Evolutionary conservation across 2,888 invertebrate genomes (phyloP), one percentile per base, ranked within the genome.

Genomic region (Mythimna impura): DNA sequence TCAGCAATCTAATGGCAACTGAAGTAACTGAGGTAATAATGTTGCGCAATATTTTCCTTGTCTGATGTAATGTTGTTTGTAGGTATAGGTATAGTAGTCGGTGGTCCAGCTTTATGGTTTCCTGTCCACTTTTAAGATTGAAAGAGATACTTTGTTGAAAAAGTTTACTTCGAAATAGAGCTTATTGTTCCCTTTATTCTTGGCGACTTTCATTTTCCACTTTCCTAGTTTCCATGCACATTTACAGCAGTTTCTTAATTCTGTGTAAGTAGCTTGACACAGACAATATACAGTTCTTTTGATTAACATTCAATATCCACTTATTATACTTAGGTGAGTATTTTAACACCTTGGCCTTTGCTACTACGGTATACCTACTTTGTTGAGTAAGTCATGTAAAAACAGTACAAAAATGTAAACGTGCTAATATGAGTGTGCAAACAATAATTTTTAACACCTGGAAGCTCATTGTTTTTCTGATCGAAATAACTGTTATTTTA

Each of bases 1-100:
- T 81, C 82, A 84, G 86, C 86, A 85, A 87, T 85, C 85, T 84
- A 78, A 86, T 83, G 81, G 82, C 76, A 80, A 83, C 74, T 72
- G 81, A 84, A 78, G 73, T 67, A 76, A 77, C 71, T 73, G 66
- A 73, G 67, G 76, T 77, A 75, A 76, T 76, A 80, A 64, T 71
- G 65, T 78, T 86, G 72, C 65, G 71, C 78, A 80, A 81, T 64
- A 57, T 66, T 79, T 74, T 72, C 66, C 83, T 77, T 52, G 70
- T 58, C 70, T 71, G 63, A 80, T 71, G 75, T 74, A 72, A 83
- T 72, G 40, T 67, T 55, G 43, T 55, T 47, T 64, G n/a, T 60
- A 50, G 66, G 36, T 74, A 52, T 66, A 74, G 22, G 50, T 54
- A 62, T 60, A 54, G 40, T 12, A n/a, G 71, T n/a, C 17, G 12